A percentile compares a stretch with the other conserved stretches of the same genome.
Conservation (phyloP, 2,888 invertebrate genomes). For the Melinaea menophilus region DNA sequence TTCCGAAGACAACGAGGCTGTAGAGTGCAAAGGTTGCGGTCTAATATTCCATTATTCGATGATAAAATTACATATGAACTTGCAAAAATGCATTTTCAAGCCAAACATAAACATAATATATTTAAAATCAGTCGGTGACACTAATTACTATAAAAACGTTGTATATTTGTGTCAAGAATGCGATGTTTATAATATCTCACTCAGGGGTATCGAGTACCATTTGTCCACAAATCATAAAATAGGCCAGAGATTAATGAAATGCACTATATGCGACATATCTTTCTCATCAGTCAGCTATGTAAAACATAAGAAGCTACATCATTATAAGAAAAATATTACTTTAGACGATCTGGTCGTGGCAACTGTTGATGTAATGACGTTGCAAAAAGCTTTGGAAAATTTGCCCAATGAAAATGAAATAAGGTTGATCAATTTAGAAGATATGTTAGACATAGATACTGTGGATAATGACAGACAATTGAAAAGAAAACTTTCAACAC, state of each 20-base stretch:
- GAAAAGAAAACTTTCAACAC: background rate
- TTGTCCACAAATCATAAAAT: constrained; percentile 11
- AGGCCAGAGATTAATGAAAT: constrained; percentile 1
- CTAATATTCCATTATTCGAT: constrained; percentile 11
- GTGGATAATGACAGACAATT: background rate
- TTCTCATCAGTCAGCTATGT: constrained; percentile 17
- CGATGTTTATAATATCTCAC: constrained; percentile 25
- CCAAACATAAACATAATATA: constrained; percentile 8
- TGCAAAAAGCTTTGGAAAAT: constrained; percentile 8
- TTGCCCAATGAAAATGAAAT: background rate
- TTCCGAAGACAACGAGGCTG: background rate
- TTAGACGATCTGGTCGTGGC: constrained; percentile 11
- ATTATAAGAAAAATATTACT: constrained; percentile 8
- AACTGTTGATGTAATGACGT: background rate
- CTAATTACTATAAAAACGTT: constrained; percentile 14
- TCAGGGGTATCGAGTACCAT: constrained; percentile 17
- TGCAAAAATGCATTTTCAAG: constrained; percentile 9
- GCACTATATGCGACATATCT: constrained; percentile 24
- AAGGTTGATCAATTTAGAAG: background rate
- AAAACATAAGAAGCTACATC: constrained; percentile 27
- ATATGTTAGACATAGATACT: background rate
- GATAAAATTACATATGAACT: constrained; percentile 11
- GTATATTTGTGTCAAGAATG: constrained; percentile 32
- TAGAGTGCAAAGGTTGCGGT: constrained; percentile 12
- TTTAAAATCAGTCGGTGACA: constrained; percentile 6